Base-by-base conservation (phyloP, 1,140 invertebrate genomes). In the Drosophila elegans region DNA sequence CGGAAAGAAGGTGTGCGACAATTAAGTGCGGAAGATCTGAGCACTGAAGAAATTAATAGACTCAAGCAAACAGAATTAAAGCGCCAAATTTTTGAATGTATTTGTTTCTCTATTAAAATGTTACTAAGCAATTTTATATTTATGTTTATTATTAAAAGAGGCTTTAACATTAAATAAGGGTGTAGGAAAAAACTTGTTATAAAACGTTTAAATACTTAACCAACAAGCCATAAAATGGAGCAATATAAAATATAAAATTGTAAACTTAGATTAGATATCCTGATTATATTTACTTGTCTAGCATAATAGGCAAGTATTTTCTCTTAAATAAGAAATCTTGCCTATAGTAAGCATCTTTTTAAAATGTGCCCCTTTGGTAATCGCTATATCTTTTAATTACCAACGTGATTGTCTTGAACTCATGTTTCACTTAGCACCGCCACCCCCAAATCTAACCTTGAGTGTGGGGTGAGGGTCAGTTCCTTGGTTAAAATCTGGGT, bases 1-100 rank as follows among this genome's bases (percentile, higher is more conserved):
- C 44, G 92, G 90, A 0, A 57, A 76, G 44, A 82, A 61, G 39
- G 29, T 90, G 7, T 92, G 91, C 57, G 77, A 86, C 13, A 51
- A 51, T 27, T 51, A 10, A 49, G 3, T 45, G 0, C 4, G 45
- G 4, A 9, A 6, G 21, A 9, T 48, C 3, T 21, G 44, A 38
- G 2, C 10, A 27, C 10, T 7, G 3, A 1, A 1, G 0, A 6
- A n/a, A 25, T 2, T 12, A 6, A 9, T 10, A 16, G 13, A 16
- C 13, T 7, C 2, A 42, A 10, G 36, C 9, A 38, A 38, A 38
- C 10, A 7, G 29, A 32, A 32, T 32, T 32, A 7, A 7, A 39
- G 38, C 1, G 16, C 0, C 16, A 21, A 21, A 1, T 21, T 21
- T 21, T 21, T 21, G 16, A 21, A 21, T 9, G 6, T 10, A 38